Percentiles rank a stretch among this genome's conserved stretches.
These are phyloP conservation scores for Liodrosophila aerea DNA, from an alignment of 2,888 invertebrate genomes.

Conservation along the genomic window DNA sequence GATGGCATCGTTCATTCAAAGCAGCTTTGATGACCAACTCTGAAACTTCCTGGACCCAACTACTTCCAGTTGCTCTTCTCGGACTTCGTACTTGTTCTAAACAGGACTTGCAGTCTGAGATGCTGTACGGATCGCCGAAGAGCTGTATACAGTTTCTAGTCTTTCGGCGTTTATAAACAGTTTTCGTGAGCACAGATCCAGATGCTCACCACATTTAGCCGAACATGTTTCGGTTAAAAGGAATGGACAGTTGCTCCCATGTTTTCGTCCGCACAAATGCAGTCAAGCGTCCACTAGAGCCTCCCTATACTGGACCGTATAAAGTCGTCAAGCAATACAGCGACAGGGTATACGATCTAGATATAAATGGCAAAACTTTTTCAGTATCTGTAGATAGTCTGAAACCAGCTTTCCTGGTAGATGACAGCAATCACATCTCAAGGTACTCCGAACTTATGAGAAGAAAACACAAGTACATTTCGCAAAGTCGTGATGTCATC, in stretches of 20 bases:
- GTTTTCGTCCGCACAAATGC: background rate
- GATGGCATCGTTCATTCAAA: constrained; percentile 1
- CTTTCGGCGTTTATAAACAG: background rate
- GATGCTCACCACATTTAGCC: background rate
- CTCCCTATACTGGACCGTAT: background rate
- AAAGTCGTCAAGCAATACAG: background rate
- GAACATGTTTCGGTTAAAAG: background rate
- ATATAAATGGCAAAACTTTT: background rate
- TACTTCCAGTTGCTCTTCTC: constrained; percentile 2
- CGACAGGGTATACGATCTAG: background rate
- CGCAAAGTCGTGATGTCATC: background rate
- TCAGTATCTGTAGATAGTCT: background rate
- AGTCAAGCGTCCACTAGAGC: background rate
- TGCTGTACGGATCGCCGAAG: background rate
- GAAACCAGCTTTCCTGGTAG: background rate
- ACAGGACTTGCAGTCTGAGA: background rate
- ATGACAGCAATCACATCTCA: background rate
- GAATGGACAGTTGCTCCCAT: background rate
- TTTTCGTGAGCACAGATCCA: background rate
- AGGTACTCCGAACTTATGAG: background rate
- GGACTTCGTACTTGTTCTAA: constrained; percentile 4
- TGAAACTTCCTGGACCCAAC: background rate
- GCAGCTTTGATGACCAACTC: background rate
- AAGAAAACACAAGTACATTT: background rate
- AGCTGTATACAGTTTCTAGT: background rate